phyloP scores from a whole-genome alignment of 2,113 vertebrate species.

The Empidonax traillii region DNA sequence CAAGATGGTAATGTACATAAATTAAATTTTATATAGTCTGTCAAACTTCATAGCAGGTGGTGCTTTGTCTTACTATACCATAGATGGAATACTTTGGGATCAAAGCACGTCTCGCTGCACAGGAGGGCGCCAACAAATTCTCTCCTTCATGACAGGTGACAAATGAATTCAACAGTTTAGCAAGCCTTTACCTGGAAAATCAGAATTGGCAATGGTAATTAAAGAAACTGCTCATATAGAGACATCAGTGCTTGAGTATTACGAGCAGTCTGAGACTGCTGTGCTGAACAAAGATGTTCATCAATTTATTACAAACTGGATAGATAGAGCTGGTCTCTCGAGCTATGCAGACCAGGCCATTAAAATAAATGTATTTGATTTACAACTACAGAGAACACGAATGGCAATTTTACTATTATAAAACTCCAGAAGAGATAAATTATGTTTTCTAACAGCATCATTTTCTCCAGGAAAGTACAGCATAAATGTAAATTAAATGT shows the following conservation, averaged over 20 bases:
- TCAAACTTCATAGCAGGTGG: not conserved
- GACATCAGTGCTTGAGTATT: not conserved
- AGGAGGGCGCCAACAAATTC: not conserved
- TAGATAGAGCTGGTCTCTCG: not conserved
- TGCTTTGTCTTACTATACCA: not conserved
- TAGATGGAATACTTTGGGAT: not conserved
- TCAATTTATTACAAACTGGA: not conserved
- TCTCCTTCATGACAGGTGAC: not conserved
- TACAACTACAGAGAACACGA: not conserved
- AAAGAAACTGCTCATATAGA: not conserved
- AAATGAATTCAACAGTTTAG: not conserved
- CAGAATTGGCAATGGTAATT: slow-evolving; percentile 24
- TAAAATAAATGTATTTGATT: not conserved
- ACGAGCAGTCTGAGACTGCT: not conserved
- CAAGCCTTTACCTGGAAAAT: slow-evolving; percentile 41
- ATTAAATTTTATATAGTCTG: slow-evolving; percentile 3
- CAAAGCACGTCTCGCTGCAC: not conserved
- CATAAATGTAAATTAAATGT: not conserved
- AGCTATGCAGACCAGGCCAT: not conserved
- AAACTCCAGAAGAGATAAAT: not conserved
- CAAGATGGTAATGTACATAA: not conserved
- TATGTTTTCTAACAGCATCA: not conserved
- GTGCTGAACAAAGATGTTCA: not conserved
- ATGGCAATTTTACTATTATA: not conserved
- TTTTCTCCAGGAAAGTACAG: not conserved